Evolutionary conservation across 1,140 invertebrate genomes (phyloP).

Genomic region (Ceratitis capitata): DNA sequence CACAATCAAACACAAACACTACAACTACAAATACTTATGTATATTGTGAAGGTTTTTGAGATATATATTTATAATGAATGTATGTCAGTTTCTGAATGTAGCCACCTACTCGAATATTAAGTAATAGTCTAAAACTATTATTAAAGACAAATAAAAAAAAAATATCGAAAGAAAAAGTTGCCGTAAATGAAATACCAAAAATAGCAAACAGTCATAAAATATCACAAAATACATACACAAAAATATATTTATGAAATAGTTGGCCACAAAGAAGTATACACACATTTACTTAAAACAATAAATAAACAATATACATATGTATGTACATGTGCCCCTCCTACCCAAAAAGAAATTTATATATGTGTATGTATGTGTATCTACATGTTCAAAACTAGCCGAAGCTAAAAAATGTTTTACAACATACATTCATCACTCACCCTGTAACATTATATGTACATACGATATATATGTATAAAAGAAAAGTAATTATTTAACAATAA

Average conservation of each 20-base stretch:
- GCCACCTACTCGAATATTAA: neutral
- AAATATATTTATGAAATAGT: neutral
- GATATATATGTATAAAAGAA: neutral
- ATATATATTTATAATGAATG: conserved; percentile 16
- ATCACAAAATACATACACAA: neutral
- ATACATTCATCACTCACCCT: neutral
- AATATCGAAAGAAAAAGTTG: neutral
- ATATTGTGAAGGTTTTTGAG: neutral
- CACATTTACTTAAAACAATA: conserved; percentile 13
- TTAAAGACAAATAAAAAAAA: neutral
- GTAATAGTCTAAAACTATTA: neutral
- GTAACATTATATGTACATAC: neutral
- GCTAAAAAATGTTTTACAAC: neutral
- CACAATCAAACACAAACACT: conserved; percentile 9
- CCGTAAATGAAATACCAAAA: too few relatives aligned
- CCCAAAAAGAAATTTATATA: neutral
- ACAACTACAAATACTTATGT: conserved; percentile 2
- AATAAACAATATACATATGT: neutral
- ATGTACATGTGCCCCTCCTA: neutral
- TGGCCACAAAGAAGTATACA: neutral
- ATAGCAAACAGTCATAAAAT: neutral
- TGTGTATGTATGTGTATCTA: neutral
- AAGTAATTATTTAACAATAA: neutral
- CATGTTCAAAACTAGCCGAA: conserved; percentile 20
- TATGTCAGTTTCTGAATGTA: neutral